phyloP scores from a whole-genome alignment of 1,140 invertebrate genomes.

The Musca vetustissima region DNA sequence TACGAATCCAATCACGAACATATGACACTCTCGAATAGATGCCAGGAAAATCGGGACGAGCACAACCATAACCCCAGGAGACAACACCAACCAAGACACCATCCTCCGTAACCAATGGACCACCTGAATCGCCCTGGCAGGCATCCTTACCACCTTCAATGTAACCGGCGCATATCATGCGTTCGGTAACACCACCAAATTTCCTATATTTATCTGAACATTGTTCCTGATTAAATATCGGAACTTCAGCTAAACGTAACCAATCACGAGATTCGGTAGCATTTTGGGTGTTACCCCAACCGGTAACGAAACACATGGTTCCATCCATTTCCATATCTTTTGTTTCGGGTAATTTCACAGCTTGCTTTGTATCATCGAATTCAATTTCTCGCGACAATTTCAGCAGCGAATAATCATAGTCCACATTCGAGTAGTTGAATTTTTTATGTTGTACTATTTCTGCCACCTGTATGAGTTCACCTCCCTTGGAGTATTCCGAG shows the following conservation, averaged over 20 bases:
- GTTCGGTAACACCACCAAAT: slow-evolving; percentile 67
- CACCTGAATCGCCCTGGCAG: slow-evolving; percentile 62
- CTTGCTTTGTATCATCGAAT: slow-evolving; percentile 43
- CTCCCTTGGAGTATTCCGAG: slow-evolving; percentile 39
- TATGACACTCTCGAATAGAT: slow-evolving; percentile 61
- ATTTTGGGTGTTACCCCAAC: slow-evolving; percentile 58
- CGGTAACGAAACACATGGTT: slow-evolving; percentile 54
- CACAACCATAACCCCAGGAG: slow-evolving; percentile 63
- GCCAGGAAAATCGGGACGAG: slow-evolving; percentile 59
- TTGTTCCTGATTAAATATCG: slow-evolving; percentile 55
- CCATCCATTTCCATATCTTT: slow-evolving; percentile 40
- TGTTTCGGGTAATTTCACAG: slow-evolving; percentile 38
- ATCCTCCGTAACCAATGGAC: slow-evolving; percentile 43
- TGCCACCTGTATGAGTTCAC: slow-evolving; percentile 38
- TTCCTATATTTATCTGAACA: slow-evolving; percentile 57
- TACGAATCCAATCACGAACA: slow-evolving; percentile 54
- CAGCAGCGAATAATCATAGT: slow-evolving; percentile 53
- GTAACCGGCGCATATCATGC: slow-evolving; percentile 84
- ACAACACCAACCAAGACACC: slow-evolving; percentile 58
- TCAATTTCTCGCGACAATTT: slow-evolving; percentile 41
- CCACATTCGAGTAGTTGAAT: slow-evolving; percentile 45
- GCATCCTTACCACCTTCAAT: slow-evolving; percentile 68
- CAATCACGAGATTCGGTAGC: slow-evolving; percentile 39
- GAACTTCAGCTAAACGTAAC: slow-evolving; percentile 55
- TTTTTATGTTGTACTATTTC: slow-evolving; percentile 50